Conservation (phyloP, 2,888 invertebrate species). For the Platycheirus albimanus region DNA sequence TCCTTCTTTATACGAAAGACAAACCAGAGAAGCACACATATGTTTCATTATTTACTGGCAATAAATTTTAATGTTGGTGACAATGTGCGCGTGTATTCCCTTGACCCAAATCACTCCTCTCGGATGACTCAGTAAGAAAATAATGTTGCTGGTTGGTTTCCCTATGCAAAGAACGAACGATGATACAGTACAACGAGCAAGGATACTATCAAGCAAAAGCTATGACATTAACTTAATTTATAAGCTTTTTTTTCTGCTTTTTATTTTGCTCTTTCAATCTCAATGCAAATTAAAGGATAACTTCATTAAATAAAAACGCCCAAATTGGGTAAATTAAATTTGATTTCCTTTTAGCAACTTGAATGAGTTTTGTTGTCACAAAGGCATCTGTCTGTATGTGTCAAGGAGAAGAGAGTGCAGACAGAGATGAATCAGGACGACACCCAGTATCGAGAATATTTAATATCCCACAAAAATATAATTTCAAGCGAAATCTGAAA, state of each 20-base stretch:
- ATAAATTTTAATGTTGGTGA: slow-evolving; percentile 63
- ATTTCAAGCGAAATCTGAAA: neutral
- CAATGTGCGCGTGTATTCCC: slow-evolving; percentile 56
- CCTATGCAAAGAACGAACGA: neutral
- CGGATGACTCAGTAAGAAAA: slow-evolving; percentile 40
- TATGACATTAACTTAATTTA: slow-evolving; percentile 23
- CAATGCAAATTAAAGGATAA: slow-evolving; percentile 55
- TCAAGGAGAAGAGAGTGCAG: too few species aligned
- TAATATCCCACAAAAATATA: neutral
- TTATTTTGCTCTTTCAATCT: slow-evolving; percentile 6
- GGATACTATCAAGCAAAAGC: slow-evolving; percentile 10
- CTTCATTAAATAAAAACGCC: slow-evolving; percentile 32
- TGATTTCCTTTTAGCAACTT: neutral
- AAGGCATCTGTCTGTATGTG: too few species aligned
- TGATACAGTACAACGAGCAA: neutral
- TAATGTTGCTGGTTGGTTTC: neutral
- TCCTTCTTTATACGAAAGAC: slow-evolving; percentile 12
- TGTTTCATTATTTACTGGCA: slow-evolving; percentile 64
- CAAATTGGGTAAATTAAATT: slow-evolving; percentile 29
- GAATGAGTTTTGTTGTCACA: neutral
- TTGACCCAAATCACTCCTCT: slow-evolving; percentile 63
- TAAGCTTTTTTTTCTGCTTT: slow-evolving; percentile 6
- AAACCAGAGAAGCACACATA: slow-evolving; percentile 30
- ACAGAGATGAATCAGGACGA: too few species aligned
- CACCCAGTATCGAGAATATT: too few species aligned